Evolutionary conservation across 2,113 vertebrate species (phyloP).

Genomic region (Chauna torquata): DNA sequence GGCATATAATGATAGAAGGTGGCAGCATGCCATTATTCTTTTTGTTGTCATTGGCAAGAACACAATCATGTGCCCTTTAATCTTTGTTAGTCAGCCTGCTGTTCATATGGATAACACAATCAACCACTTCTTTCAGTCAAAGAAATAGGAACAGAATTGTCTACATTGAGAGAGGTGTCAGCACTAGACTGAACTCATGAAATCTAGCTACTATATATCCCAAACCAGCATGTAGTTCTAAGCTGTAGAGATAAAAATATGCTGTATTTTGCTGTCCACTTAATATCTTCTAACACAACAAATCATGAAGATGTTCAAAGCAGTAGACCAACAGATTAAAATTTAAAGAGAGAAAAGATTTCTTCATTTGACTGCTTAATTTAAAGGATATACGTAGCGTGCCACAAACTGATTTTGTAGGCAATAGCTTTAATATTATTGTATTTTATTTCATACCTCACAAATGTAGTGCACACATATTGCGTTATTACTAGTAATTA

Average conservation of each 20-base stretch:
- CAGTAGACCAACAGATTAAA: background rate
- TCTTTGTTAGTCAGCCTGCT: conserved; percentile 34
- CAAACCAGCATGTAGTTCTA: background rate
- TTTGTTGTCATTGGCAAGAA: conserved; percentile 43
- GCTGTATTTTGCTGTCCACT: background rate
- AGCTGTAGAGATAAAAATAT: background rate
- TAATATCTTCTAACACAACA: background rate
- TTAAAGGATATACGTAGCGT: background rate
- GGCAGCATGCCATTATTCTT: conserved; percentile 35
- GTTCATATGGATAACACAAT: conserved; percentile 38
- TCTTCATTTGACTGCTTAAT: background rate
- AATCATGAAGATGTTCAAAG: background rate
- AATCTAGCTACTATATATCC: background rate
- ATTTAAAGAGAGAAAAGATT: background rate
- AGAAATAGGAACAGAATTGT: background rate
- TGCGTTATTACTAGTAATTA: background rate
- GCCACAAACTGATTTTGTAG: background rate
- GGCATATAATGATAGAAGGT: background rate
- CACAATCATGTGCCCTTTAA: conserved; percentile 37
- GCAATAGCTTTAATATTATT: background rate
- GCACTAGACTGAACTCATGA: background rate
- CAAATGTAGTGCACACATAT: background rate
- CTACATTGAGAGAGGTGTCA: background rate
- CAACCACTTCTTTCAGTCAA: conserved; percentile 46
- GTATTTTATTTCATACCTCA: background rate